Conservation (phyloP, 2,888 invertebrate genomes). For the Coecobrya sp. region DNA sequence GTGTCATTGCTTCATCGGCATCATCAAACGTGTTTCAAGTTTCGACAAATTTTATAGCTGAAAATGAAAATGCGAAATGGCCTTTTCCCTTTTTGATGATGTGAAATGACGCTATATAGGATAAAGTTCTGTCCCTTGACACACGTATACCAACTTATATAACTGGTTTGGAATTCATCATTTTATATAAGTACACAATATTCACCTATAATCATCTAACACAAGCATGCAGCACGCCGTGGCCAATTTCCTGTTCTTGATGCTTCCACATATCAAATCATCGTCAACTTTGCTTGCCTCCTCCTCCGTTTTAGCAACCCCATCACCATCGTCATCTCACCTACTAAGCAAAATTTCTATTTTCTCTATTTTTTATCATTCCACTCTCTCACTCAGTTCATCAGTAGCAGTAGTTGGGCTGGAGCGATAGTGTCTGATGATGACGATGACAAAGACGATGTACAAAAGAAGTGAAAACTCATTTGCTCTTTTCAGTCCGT, state of each 20-base stretch:
- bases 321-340: background rate
- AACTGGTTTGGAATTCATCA: background rate
- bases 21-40: constrained; percentile 43
- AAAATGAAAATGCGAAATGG: constrained; percentile 62
- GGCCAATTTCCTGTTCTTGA: constrained; percentile 74
- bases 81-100: constrained; percentile 40
- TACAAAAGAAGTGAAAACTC: constrained; percentile 38
- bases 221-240: constrained; percentile 31
- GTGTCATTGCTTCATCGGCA: background rate
- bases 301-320: background rate
- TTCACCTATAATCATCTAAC: constrained; percentile 5
- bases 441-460: background rate
- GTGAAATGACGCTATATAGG: background rate
- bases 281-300: constrained; percentile 3
- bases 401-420: background rate
- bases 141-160: background rate
- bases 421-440: background rate
- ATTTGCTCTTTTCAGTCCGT: constrained; percentile 39
- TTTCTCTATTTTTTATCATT: constrained; percentile 1
- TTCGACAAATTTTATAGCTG: constrained; percentile 65
- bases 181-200: background rate
- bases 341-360: constrained; percentile 12
- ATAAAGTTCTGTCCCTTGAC: background rate
- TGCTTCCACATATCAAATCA: constrained; percentile 56
- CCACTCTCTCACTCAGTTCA: background rate